Conservation (phyloP, 2,797 vertebrate genomes). For the Geotrypetes seraphini region DNA sequence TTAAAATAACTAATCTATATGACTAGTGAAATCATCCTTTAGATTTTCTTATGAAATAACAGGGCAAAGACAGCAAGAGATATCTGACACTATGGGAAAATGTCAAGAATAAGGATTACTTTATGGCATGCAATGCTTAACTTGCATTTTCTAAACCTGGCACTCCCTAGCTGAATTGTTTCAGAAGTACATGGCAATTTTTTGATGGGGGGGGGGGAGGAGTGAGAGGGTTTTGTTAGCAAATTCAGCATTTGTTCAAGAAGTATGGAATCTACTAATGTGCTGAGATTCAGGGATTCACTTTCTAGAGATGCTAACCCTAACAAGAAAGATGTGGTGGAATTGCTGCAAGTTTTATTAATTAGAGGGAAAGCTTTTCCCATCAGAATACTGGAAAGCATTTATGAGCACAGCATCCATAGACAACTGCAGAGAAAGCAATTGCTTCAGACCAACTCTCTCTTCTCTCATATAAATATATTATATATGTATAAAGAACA, state of each 20-base stretch:
- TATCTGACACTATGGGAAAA: background rate
- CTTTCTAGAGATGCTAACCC: slow-evolving; percentile 42
- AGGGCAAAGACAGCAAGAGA: background rate
- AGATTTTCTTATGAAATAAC: background rate
- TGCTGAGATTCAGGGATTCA: slow-evolving; percentile 41
- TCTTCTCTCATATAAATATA: no score
- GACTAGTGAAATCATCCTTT: background rate
- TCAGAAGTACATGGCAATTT: slow-evolving; percentile 32
- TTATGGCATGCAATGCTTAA: slow-evolving; percentile 23
- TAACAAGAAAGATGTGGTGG: slow-evolving; percentile 56
- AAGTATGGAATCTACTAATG: slow-evolving; percentile 50
- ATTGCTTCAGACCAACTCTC: no score
- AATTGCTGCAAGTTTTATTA: slow-evolving; percentile 62
- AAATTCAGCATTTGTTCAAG: slow-evolving; percentile 46
- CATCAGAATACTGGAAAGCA: slow-evolving; percentile 50
- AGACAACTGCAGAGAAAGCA: no score
- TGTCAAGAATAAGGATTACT: no score
- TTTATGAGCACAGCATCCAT: slow-evolving; percentile 58
- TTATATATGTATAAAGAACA: no score
- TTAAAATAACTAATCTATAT: background rate
- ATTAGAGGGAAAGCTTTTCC: slow-evolving; percentile 57
- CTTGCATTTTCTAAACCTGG: slow-evolving; percentile 30
- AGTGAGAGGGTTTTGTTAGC: no score
- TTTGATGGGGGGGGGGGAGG: no score
- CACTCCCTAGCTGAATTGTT: slow-evolving; percentile 36